Percentiles rank a stretch among this genome's conserved stretches.
These are phyloP conservation scores for Holocentrus rufus DNA, from an alignment of 2,797 vertebrate genomes.

Conservation along the genomic window DNA sequence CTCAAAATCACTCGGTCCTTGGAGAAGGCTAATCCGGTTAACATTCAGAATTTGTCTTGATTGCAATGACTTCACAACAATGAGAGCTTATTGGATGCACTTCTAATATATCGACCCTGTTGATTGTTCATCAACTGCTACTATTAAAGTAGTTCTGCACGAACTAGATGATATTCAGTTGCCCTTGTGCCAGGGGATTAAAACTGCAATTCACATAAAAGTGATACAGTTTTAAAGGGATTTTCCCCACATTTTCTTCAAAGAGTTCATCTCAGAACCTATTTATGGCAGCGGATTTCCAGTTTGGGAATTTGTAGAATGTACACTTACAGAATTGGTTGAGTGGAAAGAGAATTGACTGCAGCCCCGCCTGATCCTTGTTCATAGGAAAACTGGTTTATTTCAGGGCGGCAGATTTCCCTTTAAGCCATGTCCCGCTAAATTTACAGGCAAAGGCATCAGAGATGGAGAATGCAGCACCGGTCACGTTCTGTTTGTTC, in stretches of 20 bases:
- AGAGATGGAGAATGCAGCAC: not conserved
- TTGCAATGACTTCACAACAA: conserved; percentile 33
- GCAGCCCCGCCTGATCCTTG: not conserved
- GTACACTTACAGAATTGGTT: not conserved
- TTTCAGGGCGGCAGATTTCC: not conserved
- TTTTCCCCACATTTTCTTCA: too few species aligned
- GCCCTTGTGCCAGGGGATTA: not conserved
- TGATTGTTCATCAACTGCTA: not conserved
- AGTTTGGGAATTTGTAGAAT: not conserved
- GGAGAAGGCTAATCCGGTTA: conserved; percentile 18
- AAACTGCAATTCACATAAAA: too few species aligned
- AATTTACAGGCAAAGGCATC: conserved; percentile 7
- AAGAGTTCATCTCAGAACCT: not conserved
- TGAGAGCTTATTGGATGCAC: not conserved
- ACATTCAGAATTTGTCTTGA: conserved; percentile 31
- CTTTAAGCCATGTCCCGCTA: not conserved
- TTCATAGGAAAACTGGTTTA: not conserved
- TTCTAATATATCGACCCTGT: not conserved
- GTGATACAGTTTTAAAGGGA: too few species aligned
- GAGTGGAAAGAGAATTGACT: not conserved
- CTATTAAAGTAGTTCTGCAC: conserved; percentile 9
- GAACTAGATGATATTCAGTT: conserved; percentile 9
- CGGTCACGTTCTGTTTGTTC: not conserved
- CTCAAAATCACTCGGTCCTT: not conserved
- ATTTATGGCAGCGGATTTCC: conserved; percentile 4